A percentile compares a stretch with the other conserved stretches of the same genome.
phyloP scores from a whole-genome alignment of 2,113 vertebrate genomes.

The Platycercus adscitus region DNA sequence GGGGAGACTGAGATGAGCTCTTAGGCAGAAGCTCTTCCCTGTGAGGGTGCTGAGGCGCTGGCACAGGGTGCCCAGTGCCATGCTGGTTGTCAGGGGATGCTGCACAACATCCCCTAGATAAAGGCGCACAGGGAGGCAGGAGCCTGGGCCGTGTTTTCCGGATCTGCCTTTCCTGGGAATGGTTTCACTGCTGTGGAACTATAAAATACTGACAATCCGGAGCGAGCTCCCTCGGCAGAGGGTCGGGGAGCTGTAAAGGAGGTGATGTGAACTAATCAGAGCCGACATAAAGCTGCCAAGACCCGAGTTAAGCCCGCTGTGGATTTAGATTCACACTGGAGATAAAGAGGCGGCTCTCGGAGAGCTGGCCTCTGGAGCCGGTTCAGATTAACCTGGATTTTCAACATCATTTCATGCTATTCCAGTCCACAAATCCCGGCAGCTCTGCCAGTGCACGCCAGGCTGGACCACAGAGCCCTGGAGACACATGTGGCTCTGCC shows the following conservation, averaged over 20 bases:
- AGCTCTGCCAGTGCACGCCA: not conserved
- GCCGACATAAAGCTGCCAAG: conserved; percentile 12
- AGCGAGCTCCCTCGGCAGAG: not conserved
- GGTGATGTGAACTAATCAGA: conserved; percentile 52
- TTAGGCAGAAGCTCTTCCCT: not conserved
- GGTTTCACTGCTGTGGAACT: not conserved
- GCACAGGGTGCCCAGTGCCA: not conserved
- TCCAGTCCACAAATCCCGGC: conserved; percentile 5
- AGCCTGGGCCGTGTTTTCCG: not conserved
- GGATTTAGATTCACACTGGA: conserved; percentile 55
- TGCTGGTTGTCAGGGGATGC: not conserved
- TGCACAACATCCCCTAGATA: not conserved
- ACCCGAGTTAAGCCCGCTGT: conserved; percentile 6
- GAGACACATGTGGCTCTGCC: not conserved
- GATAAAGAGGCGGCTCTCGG: conserved; percentile 12
- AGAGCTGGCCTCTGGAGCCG: not conserved
- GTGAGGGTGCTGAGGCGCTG: not conserved
- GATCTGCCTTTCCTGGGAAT: not conserved
- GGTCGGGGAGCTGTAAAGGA: conserved; percentile 7
- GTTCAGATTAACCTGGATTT: conserved; percentile 54
- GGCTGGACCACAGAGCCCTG: not conserved
- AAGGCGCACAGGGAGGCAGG: not conserved
- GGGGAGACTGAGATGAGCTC: not conserved
- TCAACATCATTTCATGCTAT: conserved; percentile 50
- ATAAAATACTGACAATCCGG: not conserved